phyloP scores from a whole-genome alignment of 2,797 vertebrate genomes.

The Sparidentex hasta region DNA sequence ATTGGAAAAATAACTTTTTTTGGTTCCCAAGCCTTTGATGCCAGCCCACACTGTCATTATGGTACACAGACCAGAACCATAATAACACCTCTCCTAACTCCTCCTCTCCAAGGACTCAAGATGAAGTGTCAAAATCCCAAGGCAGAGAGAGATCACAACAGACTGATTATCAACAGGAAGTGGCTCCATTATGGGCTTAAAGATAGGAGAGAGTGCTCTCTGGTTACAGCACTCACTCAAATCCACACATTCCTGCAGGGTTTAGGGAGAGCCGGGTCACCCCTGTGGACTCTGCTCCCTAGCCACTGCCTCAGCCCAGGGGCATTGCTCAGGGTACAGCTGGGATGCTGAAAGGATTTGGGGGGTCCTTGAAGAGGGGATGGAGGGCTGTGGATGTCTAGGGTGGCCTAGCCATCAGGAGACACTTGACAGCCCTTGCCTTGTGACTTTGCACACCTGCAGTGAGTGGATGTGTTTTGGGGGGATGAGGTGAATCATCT shows the following conservation, averaged over 20 bases:
- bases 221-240: conserved; percentile 82
- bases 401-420: conserved; percentile 60
- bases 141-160: conserved; percentile 82
- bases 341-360: conserved; percentile 42
- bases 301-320: conserved; percentile 50
- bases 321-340: conserved; percentile 56
- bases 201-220: conserved; percentile 78
- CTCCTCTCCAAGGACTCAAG: conserved; percentile 57
- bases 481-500: conserved; percentile 28
- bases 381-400: conserved; percentile 40
- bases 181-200: conserved; percentile 86
- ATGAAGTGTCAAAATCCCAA: conserved; percentile 80
- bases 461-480: conserved; percentile 29
- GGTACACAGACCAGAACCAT: conserved; percentile 60
- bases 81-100: conserved; percentile 50
- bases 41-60: conserved; percentile 56
- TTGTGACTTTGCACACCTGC: conserved; percentile 73
- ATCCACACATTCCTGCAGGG: conserved; percentile 82
- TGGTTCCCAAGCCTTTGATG: conserved; percentile 43
- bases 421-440: conserved; percentile 58
- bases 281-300: conserved; percentile 55
- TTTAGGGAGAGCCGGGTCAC: conserved; percentile 76
- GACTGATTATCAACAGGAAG: conserved; percentile 85
- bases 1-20: conserved; percentile 45
- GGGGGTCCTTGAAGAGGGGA: conserved; percentile 37